A percentile compares a stretch with the other conserved stretches of the same genome.
Evolutionary conservation across 1,140 invertebrate genomes (phyloP).

Genomic region (Macrobrachium nipponense): DNA sequence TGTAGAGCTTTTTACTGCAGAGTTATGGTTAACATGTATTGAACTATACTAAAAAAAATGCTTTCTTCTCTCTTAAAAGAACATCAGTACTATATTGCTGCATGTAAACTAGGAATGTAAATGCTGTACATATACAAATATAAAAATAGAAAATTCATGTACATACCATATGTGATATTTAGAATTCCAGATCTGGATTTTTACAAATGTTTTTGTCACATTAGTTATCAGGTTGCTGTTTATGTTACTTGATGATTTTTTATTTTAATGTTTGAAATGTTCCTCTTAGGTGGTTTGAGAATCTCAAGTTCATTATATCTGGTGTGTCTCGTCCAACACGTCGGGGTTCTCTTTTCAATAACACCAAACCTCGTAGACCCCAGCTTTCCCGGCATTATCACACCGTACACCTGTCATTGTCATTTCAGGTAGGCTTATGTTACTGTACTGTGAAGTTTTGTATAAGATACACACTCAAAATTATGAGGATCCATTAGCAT

Average conservation of each 20-base stretch:
- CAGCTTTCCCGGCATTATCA: slow-evolving; percentile 95
- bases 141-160: not conserved
- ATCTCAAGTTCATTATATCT: slow-evolving; percentile 94
- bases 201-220: not conserved
- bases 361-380: slow-evolving; percentile 84
- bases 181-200: no score
- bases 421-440: slow-evolving; percentile 80
- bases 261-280: not conserved
- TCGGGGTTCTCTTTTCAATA: slow-evolving; percentile 88
- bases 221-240: not conserved
- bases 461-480: not conserved
- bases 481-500: not conserved
- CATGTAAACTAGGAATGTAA: no score
- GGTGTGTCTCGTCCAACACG: slow-evolving; percentile 94
- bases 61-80: no score
- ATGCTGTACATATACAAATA: not conserved
- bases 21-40: no score
- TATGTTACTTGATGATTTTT: not conserved
- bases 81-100: no score
- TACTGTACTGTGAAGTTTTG: not conserved
- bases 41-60: no score
- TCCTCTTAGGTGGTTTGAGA: slow-evolving; percentile 87
- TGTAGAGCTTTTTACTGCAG: no score
- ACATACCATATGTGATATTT: no score
- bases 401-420: slow-evolving; percentile 85